Evolutionary conservation across 2,888 invertebrate genomes (phyloP), one percentile per base, ranked within the genome.

Genomic region (Pristionchus fissidentatus): DNA sequence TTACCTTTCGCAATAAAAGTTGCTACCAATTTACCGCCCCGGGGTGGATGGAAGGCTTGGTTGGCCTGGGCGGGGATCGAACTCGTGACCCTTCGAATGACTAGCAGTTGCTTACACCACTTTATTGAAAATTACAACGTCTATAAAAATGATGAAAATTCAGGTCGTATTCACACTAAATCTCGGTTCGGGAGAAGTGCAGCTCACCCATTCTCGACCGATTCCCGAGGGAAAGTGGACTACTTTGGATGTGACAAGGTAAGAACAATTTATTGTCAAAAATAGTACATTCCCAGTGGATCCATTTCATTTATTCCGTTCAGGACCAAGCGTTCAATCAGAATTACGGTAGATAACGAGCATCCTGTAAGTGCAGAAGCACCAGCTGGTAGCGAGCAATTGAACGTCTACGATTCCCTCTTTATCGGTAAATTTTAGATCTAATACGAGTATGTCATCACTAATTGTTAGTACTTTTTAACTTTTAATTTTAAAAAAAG

Each of bases 331-430:
- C 77, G 85, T 1, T 75, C 84, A 13, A 70, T 89, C 26, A 85
- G 85, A 22, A 43, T 89, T 26, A 86, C 89, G 0, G 85, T 89
- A 5, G 86, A 89, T 55, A 87, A 87, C 35, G 85, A 87, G 26
- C 82, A 84, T 49, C 88, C 89, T 35, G 86, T 88, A 26, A 84
- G 85, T 8, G 86, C 84, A n/a, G 78, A 84, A 13, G 78, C 88
- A 0, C 86, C 88, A 43, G 85, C 82, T n/a, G 86, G 87, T 15
- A 85, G 87, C 13, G 88, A 88, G 60, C 88, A 88, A 70, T 75
- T 89, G 66, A 89, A 89, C 80, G 89, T 89, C 22, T 89, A 89
- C 78, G 62, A 82, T 13, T 84, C 87, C 60, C 81, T 89, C n/a
- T 87, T 82, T 75, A 83, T 89, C 32, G 89, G 89, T 86, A 1